Evolutionary conservation across 2,888 invertebrate species (phyloP).

Genomic region (Congeria kusceri): DNA sequence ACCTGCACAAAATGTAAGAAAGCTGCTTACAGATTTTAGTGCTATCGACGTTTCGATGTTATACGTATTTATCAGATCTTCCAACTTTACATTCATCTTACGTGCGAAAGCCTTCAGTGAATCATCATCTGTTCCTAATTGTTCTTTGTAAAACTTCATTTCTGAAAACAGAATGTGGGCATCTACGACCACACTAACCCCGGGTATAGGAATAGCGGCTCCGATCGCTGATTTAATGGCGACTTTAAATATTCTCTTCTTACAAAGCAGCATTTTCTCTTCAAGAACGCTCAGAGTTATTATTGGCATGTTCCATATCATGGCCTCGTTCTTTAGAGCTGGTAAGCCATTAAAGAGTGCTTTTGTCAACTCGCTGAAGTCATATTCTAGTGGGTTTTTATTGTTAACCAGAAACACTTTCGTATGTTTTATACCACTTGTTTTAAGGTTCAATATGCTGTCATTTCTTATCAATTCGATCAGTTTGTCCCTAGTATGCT

Average conservation of each 20-base stretch:
- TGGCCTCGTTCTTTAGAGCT: background rate
- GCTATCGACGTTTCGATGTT: background rate
- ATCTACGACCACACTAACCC: slow-evolving; percentile 22
- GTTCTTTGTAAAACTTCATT: slow-evolving; percentile 19
- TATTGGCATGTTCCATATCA: background rate
- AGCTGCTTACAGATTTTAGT: too few species aligned
- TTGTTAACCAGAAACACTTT: slow-evolving; percentile 1
- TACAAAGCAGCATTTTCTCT: slow-evolving; percentile 24
- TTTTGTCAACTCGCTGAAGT: background rate
- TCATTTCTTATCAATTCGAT: background rate
- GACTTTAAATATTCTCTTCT: slow-evolving; percentile 1
- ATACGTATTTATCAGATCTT: background rate
- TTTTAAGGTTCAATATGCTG: background rate
- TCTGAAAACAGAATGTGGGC: slow-evolving; percentile 5
- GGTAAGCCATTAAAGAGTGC: slow-evolving; percentile 3
- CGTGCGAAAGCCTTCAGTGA: background rate
- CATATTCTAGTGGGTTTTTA: background rate
- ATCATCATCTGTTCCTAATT: slow-evolving; percentile 34
- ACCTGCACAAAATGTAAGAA: too few species aligned
- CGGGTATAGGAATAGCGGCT: slow-evolving; percentile 34
- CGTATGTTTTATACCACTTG: background rate
- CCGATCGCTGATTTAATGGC: slow-evolving; percentile 15
- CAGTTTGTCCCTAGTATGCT: background rate
- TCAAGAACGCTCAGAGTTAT: slow-evolving; percentile 7
- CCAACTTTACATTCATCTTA: too few species aligned